phyloP scores from a whole-genome alignment of 2,113 vertebrate species.

The Muntiacus muntjak region DNA sequence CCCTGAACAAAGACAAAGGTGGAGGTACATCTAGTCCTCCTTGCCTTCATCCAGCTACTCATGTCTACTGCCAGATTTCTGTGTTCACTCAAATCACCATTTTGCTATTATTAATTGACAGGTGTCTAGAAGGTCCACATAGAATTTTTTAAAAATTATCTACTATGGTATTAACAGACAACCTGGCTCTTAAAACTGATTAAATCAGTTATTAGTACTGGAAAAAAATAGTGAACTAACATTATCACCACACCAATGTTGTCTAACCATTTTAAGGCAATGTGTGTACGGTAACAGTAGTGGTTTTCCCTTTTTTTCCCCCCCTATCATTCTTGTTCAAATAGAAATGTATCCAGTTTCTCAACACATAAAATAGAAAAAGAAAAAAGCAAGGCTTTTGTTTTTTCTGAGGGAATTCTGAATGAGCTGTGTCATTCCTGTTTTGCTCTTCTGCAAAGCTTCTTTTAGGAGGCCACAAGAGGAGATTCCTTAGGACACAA shows the following conservation, averaged over 20 bases:
- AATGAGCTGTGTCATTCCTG: neutral
- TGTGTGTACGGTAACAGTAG: neutral
- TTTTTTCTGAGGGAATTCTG: neutral
- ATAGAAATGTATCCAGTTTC: neutral
- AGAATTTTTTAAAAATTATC: neutral
- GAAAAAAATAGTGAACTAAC: neutral
- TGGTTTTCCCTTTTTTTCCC: neutral
- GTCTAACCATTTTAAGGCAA: neutral
- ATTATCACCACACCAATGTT: neutral
- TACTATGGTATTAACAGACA: neutral
- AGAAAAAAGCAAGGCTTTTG: neutral
- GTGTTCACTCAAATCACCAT: neutral
- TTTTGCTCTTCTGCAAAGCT: neutral
- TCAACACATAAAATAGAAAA: neutral
- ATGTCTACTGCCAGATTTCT: neutral
- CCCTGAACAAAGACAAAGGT: neutral
- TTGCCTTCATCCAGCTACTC: neutral
- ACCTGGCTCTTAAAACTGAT: neutral
- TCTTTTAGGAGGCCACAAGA: neutral
- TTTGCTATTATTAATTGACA: neutral
- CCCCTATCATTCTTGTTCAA: neutral
- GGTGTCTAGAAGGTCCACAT: neutral
- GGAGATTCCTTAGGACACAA: neutral
- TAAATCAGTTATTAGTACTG: neutral
- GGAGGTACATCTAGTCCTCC: neutral